Evolutionary conservation across 2,888 invertebrate species (phyloP).

Genomic region (Agrochola lota): DNA sequence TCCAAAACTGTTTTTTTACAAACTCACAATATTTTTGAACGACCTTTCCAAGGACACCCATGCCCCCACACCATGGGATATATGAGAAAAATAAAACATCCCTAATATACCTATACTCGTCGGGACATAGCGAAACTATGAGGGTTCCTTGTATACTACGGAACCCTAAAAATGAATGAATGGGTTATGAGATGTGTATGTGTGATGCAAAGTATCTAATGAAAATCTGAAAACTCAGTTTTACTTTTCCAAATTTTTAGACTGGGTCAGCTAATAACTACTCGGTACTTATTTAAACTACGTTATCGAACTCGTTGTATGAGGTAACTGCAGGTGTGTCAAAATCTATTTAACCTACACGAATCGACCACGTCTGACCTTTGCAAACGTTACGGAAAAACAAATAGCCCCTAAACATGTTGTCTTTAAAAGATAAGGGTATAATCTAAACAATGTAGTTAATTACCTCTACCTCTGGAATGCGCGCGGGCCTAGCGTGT

Average conservation of each 20-base stretch:
- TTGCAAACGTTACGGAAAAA: conserved; percentile 13
- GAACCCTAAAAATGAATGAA: too few relatives aligned
- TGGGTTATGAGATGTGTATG: too few relatives aligned
- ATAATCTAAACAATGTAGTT: conserved; percentile 25
- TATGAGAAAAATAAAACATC: too few relatives aligned
- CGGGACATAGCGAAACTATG: too few relatives aligned
- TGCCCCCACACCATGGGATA: too few relatives aligned
- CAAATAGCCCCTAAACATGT: conserved; percentile 18
- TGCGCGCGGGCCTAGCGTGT: conserved; percentile 35
- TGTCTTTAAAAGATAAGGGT: conserved; percentile 39
- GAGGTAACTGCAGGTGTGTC: neutral
- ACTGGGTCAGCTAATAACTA: neutral
- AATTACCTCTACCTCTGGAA: conserved; percentile 25
- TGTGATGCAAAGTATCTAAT: neutral
- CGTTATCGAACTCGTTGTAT: neutral
- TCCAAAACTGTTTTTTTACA: too few relatives aligned
- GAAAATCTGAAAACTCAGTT: neutral
- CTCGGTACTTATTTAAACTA: neutral
- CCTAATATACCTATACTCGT: too few relatives aligned
- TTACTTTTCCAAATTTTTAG: neutral
- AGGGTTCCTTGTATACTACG: too few relatives aligned
- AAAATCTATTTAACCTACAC: neutral
- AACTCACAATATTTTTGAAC: too few relatives aligned
- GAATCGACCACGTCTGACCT: neutral
- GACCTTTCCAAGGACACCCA: too few relatives aligned